Conservation (phyloP, 2,888 invertebrate species). For the Pristionchus mayeri region DNA sequence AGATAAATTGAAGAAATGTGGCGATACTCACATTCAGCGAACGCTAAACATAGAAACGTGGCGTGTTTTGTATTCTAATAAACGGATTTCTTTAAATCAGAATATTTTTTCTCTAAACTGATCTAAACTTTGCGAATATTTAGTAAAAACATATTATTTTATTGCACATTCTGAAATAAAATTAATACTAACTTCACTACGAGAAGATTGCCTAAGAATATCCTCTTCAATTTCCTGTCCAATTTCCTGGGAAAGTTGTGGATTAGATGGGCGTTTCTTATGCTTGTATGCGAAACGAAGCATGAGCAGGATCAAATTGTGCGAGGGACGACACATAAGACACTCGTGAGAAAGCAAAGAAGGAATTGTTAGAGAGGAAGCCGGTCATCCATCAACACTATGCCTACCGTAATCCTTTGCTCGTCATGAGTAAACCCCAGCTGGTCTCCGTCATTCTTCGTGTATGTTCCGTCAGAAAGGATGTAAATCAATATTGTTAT, state of each 20-base stretch:
- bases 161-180: neutral
- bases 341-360: conserved; percentile 36
- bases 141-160: neutral
- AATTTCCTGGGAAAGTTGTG: too few species aligned
- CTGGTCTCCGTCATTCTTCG: conserved; percentile 2
- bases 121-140: neutral
- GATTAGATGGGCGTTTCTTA: neutral
- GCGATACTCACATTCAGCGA: too few species aligned
- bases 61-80: too few species aligned
- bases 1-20: too few species aligned
- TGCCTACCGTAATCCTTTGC: conserved; percentile 27
- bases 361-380: neutral
- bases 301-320: conserved; percentile 46
- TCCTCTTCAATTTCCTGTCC: too few species aligned
- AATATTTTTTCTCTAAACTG: neutral
- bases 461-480: neutral
- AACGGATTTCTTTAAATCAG: too few species aligned
- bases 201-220: too few species aligned
- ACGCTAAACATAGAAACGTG: too few species aligned
- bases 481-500: conserved; percentile 10
- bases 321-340: conserved; percentile 42
- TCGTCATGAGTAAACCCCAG: conserved; percentile 17
- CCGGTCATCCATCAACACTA: conserved; percentile 23
- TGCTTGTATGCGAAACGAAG: conserved; percentile 1
- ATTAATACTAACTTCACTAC: too few species aligned